phyloP scores from a whole-genome alignment of 2,888 invertebrate species.

The Dryobota labecula region DNA sequence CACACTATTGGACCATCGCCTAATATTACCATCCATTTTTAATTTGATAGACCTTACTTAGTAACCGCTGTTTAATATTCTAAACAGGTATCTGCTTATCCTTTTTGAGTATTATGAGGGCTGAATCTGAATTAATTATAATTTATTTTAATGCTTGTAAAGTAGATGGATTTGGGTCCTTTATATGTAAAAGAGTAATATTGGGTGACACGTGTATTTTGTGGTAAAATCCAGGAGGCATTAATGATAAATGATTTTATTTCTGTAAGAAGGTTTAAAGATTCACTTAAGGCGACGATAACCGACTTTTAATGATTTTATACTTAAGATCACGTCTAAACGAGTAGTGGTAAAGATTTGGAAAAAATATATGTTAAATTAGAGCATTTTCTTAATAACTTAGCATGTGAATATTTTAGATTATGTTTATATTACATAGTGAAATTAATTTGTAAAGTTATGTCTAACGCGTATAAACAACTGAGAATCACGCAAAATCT shows the following conservation, averaged over 20 bases:
- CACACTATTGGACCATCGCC: not conserved
- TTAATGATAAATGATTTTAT: not conserved
- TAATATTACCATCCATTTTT: slow-evolving; percentile 34
- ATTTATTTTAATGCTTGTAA: slow-evolving; percentile 6
- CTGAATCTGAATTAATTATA: slow-evolving; percentile 15
- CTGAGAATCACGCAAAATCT: too few species aligned
- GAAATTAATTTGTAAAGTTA: too few species aligned
- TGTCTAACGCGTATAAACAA: too few species aligned
- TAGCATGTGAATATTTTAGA: too few species aligned
- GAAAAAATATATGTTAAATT: too few species aligned
- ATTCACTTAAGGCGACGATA: too few species aligned
- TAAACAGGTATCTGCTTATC: slow-evolving; percentile 21
- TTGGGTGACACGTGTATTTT: not conserved
- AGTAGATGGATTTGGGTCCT: not conserved
- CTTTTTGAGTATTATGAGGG: slow-evolving; percentile 32
- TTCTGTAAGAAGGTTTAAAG: too few species aligned
- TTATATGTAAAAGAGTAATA: not conserved
- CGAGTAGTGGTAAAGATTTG: too few species aligned
- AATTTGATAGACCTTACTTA: slow-evolving; percentile 12
- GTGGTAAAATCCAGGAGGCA: not conserved
- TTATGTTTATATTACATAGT: too few species aligned
- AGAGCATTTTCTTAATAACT: too few species aligned
- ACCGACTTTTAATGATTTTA: too few species aligned
- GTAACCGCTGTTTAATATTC: slow-evolving; percentile 32
- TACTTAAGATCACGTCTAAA: too few species aligned